These are phyloP conservation scores for Salticus scenicus DNA, from an alignment of 2,888 invertebrate species.

Conservation along the genomic window DNA sequence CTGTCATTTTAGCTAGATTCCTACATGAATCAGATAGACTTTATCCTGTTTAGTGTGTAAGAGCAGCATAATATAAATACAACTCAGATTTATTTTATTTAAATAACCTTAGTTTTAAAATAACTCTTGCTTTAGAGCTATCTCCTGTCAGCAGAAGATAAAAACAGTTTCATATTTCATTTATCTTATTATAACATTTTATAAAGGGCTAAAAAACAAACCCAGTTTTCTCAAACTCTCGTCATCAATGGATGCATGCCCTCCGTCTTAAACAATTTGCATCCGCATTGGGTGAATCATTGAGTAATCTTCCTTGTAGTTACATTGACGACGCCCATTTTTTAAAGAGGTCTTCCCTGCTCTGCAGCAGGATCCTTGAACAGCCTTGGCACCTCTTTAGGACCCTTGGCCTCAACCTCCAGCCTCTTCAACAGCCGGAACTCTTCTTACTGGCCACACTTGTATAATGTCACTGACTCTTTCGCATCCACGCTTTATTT, in stretches of 20 bases:
- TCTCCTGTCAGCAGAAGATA: no score
- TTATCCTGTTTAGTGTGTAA: no score
- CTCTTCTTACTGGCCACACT: not conserved
- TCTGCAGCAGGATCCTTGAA: conserved; percentile 9
- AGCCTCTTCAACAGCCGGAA: not conserved
- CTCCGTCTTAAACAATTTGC: not conserved
- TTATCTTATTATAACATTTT: no score
- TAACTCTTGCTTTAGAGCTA: no score
- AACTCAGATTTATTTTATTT: no score
- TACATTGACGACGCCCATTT: not conserved
- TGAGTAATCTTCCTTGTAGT: not conserved
- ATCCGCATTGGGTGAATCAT: conserved; percentile 2
- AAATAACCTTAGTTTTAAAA: no score
- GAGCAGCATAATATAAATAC: no score
- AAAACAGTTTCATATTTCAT: no score
- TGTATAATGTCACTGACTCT: not conserved
- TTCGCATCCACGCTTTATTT: not conserved
- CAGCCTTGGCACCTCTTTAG: not conserved
- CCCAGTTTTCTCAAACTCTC: not conserved
- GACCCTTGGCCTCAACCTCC: not conserved
- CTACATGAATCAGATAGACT: no score
- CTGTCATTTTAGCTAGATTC: no score
- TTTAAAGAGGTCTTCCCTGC: not conserved
- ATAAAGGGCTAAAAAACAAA: no score
- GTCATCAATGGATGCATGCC: not conserved